phyloP scores from a whole-genome alignment of 2,113 vertebrate species.

The Hemibagrus wyckioides region DNA sequence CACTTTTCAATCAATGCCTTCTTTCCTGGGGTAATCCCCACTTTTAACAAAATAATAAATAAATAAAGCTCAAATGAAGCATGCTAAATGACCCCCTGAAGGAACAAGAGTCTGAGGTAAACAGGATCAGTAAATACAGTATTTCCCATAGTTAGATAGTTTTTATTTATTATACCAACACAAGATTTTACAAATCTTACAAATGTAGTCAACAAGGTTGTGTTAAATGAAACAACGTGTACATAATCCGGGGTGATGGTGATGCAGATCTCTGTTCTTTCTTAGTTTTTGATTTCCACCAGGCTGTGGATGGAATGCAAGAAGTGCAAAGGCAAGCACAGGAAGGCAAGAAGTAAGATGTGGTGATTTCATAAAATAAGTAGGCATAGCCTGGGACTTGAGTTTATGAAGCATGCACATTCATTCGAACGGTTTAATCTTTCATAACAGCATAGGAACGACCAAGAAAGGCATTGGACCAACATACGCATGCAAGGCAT shows the following conservation, averaged over 20 bases:
- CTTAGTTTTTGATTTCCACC: slow-evolving; percentile 97
- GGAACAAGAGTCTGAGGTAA: neutral
- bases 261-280: slow-evolving; percentile 30
- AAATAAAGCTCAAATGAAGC: neutral
- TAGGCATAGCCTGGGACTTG: neutral
- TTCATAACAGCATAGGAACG: slow-evolving; percentile 86
- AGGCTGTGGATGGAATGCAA: slow-evolving; percentile 93
- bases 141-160: neutral
- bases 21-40: neutral
- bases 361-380: slow-evolving; percentile 14
- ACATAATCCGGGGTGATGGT: neutral
- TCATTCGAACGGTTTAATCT: slow-evolving; percentile 11
- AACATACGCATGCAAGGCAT: slow-evolving; percentile 94
- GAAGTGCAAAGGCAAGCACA: slow-evolving; percentile 93
- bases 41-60: neutral
- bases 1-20: neutral
- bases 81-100: neutral
- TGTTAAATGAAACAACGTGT: neutral
- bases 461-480: slow-evolving; percentile 98
- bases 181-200: too few species aligned
- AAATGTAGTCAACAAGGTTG: neutral
- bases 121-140: neutral
- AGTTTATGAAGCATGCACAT: neutral
- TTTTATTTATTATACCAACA: neutral
- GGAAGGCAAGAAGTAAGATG: slow-evolving; percentile 92